Conservation (phyloP, 2,888 invertebrate species). For the Lobophora halterata region DNA sequence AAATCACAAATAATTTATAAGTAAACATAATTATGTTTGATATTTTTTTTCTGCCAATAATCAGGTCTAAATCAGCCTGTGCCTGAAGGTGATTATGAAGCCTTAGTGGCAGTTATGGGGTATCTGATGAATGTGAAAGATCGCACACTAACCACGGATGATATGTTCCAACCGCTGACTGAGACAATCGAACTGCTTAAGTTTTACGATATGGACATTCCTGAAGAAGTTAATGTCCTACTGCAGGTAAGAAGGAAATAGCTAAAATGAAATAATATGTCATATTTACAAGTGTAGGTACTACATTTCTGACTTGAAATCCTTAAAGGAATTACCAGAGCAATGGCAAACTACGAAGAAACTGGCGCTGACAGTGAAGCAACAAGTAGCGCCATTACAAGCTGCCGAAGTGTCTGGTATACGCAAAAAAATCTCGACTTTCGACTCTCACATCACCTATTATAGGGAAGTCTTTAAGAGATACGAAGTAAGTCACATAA, state of each 20-base stretch:
- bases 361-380: slow-evolving; percentile 93
- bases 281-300: background rate
- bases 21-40: background rate
- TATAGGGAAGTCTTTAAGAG: slow-evolving; percentile 94
- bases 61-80: slow-evolving; percentile 83
- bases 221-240: slow-evolving; percentile 96
- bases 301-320: background rate
- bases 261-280: background rate
- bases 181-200: slow-evolving; percentile 96
- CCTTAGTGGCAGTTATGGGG: slow-evolving; percentile 96
- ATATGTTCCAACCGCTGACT: slow-evolving; percentile 96
- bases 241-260: slow-evolving; percentile 80
- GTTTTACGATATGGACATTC: slow-evolving; percentile 97
- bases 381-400: slow-evolving; percentile 96
- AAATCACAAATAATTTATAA: no score
- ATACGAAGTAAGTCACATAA: slow-evolving; percentile 67
- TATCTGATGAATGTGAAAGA: slow-evolving; percentile 96
- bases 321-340: slow-evolving; percentile 91
- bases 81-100: slow-evolving; percentile 93
- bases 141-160: slow-evolving; percentile 91
- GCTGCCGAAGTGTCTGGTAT: slow-evolving; percentile 96
- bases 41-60: background rate
- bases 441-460: slow-evolving; percentile 90
- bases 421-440: slow-evolving; percentile 90
- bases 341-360: slow-evolving; percentile 98